Base-by-base conservation (phyloP, 2,113 vertebrate species). In the Monopterus albus region DNA sequence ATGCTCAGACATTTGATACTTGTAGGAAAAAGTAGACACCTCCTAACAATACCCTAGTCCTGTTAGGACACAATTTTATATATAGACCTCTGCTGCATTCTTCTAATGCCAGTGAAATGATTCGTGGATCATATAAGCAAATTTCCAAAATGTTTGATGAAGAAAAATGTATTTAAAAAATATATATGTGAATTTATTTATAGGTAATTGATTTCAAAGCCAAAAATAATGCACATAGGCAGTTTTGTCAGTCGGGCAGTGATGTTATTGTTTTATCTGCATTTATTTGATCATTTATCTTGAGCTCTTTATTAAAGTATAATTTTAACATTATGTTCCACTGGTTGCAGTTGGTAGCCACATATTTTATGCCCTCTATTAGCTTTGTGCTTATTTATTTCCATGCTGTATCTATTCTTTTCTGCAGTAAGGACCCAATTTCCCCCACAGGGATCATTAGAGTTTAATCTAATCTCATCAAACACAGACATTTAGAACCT, bases 401-500 rank as follows among this genome's bases (percentile, higher is more conserved):
- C 58, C 52, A 40, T 4, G 20, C 51, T 57, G 45, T 62, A 65
- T 68, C 67, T 62, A 38, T 66, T 79, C 33, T 62, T 79, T 72
- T 74, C 58, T 60, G 40, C 11, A 3, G 52, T 72, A 88, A 75
- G 67, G 62, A 82, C 64, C 57, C 57, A 33, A 40, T 75, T 75
- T 74, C 57, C 52, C 68, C 72, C 52, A 58, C 58, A 69, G 81
- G 69, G 63, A 80, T 79, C 78, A 85, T 90, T 87, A 88, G 40
- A 73, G 72, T 86, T 81, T 75, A 83, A 89, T 89, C 62, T 79
- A 78, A 82, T 86, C 79, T 79, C 62, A 73, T 83, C 81, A 81
- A 72, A 82, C 65, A 76, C 59, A 60, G 71, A 58, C 35, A 74
- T 81, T 85, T 77, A 77, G 55, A 81, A 79, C 55, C 33, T 62